A percentile compares a stretch with the other conserved stretches of the same genome.
These are phyloP conservation scores for Oncorhynchus clarkii DNA, from an alignment of 2,113 vertebrate genomes.

Conservation along the genomic window DNA sequence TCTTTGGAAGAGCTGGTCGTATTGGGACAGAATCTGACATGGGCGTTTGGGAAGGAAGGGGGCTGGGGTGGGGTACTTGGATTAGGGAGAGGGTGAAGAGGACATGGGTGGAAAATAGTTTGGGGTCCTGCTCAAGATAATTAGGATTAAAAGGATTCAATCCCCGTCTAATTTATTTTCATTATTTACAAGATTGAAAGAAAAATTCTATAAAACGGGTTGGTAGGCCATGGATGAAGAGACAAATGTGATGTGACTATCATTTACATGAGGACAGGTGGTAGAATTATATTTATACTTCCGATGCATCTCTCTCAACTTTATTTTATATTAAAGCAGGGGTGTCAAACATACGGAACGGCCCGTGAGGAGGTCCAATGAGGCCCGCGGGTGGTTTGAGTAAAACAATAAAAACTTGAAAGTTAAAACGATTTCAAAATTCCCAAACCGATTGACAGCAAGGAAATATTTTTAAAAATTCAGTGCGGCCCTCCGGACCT, in stretches of 20 bases:
- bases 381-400: no score
- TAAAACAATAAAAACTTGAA: no score
- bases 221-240: constrained; percentile 34
- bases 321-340: constrained; percentile 16
- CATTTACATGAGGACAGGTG: constrained; percentile 22
- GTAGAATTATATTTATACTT: constrained; percentile 33
- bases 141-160: constrained; percentile 59
- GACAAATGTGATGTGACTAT: constrained; percentile 40
- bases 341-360: background rate
- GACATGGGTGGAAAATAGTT: constrained; percentile 25
- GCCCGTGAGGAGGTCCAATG: no score
- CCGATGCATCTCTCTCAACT: constrained; percentile 14
- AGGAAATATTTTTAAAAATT: no score
- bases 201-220: constrained; percentile 40
- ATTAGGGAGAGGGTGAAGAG: constrained; percentile 19
- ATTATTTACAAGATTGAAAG: constrained; percentile 74
- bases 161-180: constrained; percentile 67
- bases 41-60: constrained; percentile 1
- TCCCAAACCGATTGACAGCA: no score
- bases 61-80: constrained; percentile 44
- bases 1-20: constrained; percentile 83
- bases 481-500: no score
- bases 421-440: no score
- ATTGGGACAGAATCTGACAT: constrained; percentile 55
- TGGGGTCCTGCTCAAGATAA: constrained; percentile 40